These are phyloP conservation scores for Drosophila grimshawi DNA, from an alignment of 1,140 invertebrate species.

Conservation along the genomic window DNA sequence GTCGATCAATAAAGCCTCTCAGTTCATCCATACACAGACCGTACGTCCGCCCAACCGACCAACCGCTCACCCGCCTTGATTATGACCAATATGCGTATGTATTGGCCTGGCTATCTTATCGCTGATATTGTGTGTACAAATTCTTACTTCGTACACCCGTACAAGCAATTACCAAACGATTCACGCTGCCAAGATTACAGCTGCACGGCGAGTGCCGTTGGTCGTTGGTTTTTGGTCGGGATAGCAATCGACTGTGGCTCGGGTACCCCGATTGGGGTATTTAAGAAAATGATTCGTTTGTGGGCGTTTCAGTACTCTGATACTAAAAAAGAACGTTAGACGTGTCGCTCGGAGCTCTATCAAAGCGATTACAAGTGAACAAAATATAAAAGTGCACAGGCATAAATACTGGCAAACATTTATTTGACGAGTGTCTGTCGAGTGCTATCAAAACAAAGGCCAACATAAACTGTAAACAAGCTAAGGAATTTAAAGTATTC, in stretches of 20 bases:
- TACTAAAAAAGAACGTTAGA: slow-evolving; percentile 68
- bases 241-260: slow-evolving; percentile 14
- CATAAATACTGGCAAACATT: slow-evolving; percentile 39
- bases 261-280: slow-evolving; percentile 42
- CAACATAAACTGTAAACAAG: slow-evolving; percentile 62
- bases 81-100: slow-evolving; percentile 4
- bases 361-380: slow-evolving; percentile 3
- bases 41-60: too few relatives aligned
- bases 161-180: slow-evolving; percentile 83
- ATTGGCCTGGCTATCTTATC: slow-evolving; percentile 64
- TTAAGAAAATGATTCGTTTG: slow-evolving; percentile 59
- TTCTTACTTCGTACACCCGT: slow-evolving; percentile 74
- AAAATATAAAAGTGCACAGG: slow-evolving; percentile 21
- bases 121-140: slow-evolving; percentile 54
- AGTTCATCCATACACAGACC: neutral
- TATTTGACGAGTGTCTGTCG: slow-evolving; percentile 45
- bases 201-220: slow-evolving; percentile 12
- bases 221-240: neutral
- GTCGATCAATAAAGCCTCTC: slow-evolving; percentile 9
- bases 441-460: slow-evolving; percentile 66
- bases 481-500: slow-evolving; percentile 61
- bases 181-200: slow-evolving; percentile 44
- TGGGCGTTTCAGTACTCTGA: slow-evolving; percentile 62
- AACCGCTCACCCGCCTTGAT: neutral
- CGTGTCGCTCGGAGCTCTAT: slow-evolving; percentile 37